Conservation (phyloP, 2,113 vertebrate species). For the Ploceus nigricollis region DNA sequence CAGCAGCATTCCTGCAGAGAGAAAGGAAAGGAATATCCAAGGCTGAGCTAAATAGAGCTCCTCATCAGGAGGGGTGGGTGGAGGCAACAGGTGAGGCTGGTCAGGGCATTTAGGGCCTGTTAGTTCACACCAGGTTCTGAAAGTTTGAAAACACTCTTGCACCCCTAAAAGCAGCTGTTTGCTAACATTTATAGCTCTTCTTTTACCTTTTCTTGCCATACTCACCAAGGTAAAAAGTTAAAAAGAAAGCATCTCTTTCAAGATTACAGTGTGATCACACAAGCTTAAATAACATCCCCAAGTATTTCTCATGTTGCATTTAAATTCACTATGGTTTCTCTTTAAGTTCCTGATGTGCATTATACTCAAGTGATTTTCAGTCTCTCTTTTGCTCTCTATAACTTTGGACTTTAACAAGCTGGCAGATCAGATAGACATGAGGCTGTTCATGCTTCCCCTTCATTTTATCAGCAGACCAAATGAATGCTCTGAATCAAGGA, state of each 20-base stretch:
- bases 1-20: fast-evolving
- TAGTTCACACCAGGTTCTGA: not conserved
- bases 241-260: not conserved
- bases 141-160: not conserved
- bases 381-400: not conserved
- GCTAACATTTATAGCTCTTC: not conserved
- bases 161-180: not conserved
- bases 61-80: not conserved
- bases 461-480: not conserved
- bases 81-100: not conserved
- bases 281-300: not conserved
- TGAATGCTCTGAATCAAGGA: not conserved
- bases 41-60: not conserved
- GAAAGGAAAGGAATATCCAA: fast-evolving
- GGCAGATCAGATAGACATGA: not conserved
- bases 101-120: not conserved
- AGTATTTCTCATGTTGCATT: not conserved
- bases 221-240: not conserved
- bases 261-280: not conserved
- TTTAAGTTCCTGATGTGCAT: not conserved
- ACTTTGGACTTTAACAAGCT: not conserved
- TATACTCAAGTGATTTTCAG: not conserved
- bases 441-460: not conserved
- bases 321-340: not conserved
- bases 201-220: not conserved